A percentile compares a stretch with the other conserved stretches of the same genome.
phyloP scores from a whole-genome alignment of 2,888 invertebrate species.

The Oligia latruncula region DNA sequence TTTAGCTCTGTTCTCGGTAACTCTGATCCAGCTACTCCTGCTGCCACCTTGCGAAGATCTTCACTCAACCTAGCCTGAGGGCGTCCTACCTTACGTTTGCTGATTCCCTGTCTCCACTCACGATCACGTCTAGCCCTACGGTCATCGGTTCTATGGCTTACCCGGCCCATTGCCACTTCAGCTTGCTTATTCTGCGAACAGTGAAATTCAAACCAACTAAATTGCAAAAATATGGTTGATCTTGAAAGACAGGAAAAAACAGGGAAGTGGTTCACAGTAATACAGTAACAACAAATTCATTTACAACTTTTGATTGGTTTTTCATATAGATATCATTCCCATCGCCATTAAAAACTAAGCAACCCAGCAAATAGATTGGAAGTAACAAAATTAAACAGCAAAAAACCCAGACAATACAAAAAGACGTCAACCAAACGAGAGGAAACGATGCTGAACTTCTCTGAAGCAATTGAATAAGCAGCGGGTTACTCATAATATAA shows the following conservation, averaged over 20 bases:
- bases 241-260: background rate
- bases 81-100: too few species aligned
- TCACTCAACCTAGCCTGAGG: too few species aligned
- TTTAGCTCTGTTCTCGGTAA: too few species aligned
- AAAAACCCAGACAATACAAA: slow-evolving; percentile 21
- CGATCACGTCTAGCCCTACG: too few species aligned
- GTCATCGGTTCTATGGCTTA: too few species aligned
- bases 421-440: slow-evolving; percentile 29
- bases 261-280: background rate
- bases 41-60: too few species aligned
- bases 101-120: too few species aligned
- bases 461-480: slow-evolving; percentile 52
- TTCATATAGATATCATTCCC: too few species aligned
- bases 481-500: slow-evolving; percentile 26
- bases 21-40: too few species aligned
- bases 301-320: background rate
- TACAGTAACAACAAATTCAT: background rate
- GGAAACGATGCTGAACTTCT: slow-evolving; percentile 43
- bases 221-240: background rate
- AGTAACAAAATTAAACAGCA: background rate
- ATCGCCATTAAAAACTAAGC: background rate
- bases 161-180: too few species aligned
- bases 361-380: background rate
- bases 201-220: background rate
- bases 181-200: too few species aligned